A percentile compares a stretch with the other conserved stretches of the same genome.
These are phyloP conservation scores for Odontomachus brunneus DNA, from an alignment of 1,140 invertebrate genomes.

Conservation along the genomic window DNA sequence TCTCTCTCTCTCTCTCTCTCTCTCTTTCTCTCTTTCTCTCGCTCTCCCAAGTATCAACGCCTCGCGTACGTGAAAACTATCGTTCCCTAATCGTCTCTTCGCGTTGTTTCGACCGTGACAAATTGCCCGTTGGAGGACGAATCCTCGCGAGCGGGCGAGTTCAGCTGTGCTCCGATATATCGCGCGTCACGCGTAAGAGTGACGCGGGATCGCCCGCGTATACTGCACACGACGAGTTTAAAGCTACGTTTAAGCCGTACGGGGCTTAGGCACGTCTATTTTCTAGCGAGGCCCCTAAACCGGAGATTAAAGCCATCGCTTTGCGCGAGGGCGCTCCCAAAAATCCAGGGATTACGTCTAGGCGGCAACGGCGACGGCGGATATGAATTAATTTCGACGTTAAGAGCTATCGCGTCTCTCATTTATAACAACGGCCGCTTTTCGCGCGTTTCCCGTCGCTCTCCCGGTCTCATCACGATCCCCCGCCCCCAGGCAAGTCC, in stretches of 20 bases:
- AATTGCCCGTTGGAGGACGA: not conserved
- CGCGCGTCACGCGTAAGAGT: conserved; percentile 56
- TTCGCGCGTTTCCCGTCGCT: conserved; percentile 18
- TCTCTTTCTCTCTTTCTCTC: no score
- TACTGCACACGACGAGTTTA: conserved; percentile 76
- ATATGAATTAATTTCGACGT: conserved; percentile 81
- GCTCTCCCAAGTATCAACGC: no score
- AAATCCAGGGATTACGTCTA: conserved; percentile 80
- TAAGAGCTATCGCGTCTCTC: conserved; percentile 69
- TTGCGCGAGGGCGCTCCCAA: conserved; percentile 79
- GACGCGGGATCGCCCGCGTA: conserved; percentile 66
- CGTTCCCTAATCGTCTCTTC: not conserved
- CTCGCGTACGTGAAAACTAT: not conserved
- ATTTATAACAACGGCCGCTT: conserved; percentile 31
- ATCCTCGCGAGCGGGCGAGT: conserved; percentile 16
- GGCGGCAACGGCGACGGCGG: conserved; percentile 63
- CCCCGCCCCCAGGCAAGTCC: not conserved
- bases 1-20: not conserved
- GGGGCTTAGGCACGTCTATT: conserved; percentile 74
- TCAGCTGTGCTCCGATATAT: conserved; percentile 3
- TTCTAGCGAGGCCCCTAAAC: conserved; percentile 75
- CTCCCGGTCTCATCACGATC: not conserved
- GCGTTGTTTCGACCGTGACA: conserved; percentile 8
- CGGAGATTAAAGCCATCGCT: conserved; percentile 82
- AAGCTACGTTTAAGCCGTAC: conserved; percentile 79